Conservation (phyloP, 2,113 vertebrate genomes). For the Phalacrocorax pelagicus region DNA sequence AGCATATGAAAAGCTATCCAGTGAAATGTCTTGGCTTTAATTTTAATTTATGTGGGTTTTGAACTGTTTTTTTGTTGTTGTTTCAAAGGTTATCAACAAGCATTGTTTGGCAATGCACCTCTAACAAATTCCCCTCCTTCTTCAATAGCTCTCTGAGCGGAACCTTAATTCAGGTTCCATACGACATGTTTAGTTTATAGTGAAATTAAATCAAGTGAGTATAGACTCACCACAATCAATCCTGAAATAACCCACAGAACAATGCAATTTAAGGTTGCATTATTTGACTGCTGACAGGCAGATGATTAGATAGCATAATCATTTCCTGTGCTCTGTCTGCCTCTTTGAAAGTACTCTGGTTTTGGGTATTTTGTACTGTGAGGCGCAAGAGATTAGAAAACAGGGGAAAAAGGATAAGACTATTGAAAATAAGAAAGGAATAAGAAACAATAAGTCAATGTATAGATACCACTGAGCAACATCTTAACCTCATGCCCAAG, state of each 20-base stretch:
- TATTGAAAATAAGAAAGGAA: not conserved
- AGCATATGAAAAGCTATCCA: constrained; percentile 33
- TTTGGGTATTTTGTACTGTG: not conserved
- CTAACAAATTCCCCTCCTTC: constrained; percentile 14
- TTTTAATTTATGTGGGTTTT: constrained; percentile 15
- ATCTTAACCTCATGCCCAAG: not conserved
- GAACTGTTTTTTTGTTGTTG: not conserved
- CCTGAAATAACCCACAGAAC: constrained; percentile 54
- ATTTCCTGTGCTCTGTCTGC: constrained; percentile 27
- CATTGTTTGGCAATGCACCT: not conserved
- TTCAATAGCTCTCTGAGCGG: constrained; percentile 23
- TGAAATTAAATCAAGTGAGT: constrained; percentile 51
- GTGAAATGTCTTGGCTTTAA: constrained; percentile 22
- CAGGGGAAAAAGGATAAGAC: not conserved
- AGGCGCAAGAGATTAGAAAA: not conserved
- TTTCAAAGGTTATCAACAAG: not conserved
- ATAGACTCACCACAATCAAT: constrained; percentile 38
- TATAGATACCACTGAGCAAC: not conserved
- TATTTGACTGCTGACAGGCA: constrained; percentile 64
- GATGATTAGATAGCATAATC: constrained; percentile 55
- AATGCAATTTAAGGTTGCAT: constrained; percentile 66
- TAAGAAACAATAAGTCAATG: not conserved
- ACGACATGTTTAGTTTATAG: constrained; percentile 14
- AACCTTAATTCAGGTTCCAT: constrained; percentile 50
- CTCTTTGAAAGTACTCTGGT: constrained; percentile 21